Conservation (phyloP, 2,797 vertebrate species). For the Anas flavirostris region DNA sequence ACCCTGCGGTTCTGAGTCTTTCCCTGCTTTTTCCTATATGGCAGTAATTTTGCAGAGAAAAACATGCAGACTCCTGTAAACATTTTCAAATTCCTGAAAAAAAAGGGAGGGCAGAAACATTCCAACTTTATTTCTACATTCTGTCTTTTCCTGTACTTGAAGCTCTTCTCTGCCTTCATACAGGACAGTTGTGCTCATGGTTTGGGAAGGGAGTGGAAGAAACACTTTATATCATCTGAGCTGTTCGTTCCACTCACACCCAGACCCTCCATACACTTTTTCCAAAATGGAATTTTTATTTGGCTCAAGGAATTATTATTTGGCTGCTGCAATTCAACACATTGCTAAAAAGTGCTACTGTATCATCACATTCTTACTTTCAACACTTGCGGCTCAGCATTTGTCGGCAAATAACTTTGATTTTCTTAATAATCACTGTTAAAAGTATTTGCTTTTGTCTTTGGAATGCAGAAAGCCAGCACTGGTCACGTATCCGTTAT, state of each 20-base stretch:
- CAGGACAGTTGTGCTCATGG: neutral
- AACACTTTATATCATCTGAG: neutral
- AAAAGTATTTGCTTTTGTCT: neutral
- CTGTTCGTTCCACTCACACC: neutral
- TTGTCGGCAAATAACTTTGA: neutral
- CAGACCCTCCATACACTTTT: neutral
- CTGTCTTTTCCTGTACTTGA: neutral
- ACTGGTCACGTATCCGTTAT: neutral
- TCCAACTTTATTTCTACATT: neutral
- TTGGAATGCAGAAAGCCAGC: neutral
- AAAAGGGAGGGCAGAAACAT: neutral
- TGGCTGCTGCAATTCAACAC: neutral
- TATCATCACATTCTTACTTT: neutral
- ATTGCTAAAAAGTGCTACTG: neutral
- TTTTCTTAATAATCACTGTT: neutral
- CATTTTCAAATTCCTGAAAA: conserved; percentile 32
- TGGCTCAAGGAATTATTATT: conserved; percentile 1
- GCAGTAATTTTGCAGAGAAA: conserved; percentile 17
- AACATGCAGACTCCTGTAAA: conserved; percentile 22
- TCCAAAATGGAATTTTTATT: neutral
- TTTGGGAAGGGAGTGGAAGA: neutral
- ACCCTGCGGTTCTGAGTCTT: neutral
- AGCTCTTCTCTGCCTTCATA: neutral
- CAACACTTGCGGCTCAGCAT: neutral
- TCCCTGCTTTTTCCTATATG: neutral